Conservation (phyloP, 2,888 invertebrate genomes). For the Serrognathus titanus region DNA sequence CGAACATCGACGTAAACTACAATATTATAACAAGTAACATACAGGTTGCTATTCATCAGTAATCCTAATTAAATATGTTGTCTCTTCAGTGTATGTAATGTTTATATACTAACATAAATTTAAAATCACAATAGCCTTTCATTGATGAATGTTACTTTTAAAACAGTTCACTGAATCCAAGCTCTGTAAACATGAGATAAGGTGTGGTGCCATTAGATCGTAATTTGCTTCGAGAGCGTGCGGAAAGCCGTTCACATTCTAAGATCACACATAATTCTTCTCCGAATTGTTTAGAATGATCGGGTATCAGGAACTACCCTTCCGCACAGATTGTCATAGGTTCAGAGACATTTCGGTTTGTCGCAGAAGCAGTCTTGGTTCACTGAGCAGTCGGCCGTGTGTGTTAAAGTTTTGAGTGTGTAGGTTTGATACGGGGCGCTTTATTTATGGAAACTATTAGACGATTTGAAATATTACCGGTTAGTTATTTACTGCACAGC, state of each 20-base stretch:
- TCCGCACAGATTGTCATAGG: conserved; percentile 24
- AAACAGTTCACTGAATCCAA: conserved; percentile 20
- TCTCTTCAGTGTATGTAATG: too few species aligned
- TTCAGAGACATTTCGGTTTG: conserved; percentile 24
- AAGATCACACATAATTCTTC: conserved; percentile 26
- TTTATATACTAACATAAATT: too few species aligned
- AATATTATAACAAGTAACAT: too few species aligned
- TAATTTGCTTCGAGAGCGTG: conserved; percentile 11
- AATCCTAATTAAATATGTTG: too few species aligned
- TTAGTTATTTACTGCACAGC: conserved; percentile 18
- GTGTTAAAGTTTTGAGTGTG: conserved; percentile 19
- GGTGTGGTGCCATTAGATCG: conserved; percentile 19
- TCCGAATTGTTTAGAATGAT: conserved; percentile 23
- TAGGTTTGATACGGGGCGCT: conserved; percentile 22
- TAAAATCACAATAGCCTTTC: too few species aligned
- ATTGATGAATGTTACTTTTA: too few species aligned
- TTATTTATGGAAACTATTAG: conserved; percentile 22
- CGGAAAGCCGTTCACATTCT: conserved; percentile 15
- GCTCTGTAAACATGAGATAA: conserved; percentile 24
- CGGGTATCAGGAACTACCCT: conserved; percentile 19
- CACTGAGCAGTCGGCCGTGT: conserved; percentile 21
- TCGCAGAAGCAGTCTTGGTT: conserved; percentile 23
- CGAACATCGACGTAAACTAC: too few species aligned
- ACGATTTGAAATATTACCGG: conserved; percentile 20
- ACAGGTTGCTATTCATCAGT: too few species aligned